Evolutionary conservation across 2,797 vertebrate species (phyloP).

Genomic region (Acanthopagrus latus): DNA sequence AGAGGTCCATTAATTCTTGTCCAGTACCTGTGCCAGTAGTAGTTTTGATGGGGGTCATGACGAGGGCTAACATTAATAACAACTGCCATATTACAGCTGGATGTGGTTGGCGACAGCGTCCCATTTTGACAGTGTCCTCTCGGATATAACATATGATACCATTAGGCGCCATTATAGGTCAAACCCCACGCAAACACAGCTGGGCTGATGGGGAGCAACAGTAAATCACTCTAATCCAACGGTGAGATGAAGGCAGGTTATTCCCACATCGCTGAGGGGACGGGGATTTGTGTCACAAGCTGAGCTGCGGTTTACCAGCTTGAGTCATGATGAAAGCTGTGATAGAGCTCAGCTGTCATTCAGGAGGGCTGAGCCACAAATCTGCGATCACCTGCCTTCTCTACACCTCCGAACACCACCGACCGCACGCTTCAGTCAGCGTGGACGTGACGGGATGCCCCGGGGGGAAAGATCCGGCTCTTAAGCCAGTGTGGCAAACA

Average conservation of each 20-base stretch:
- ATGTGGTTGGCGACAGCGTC: slow-evolving; percentile 42
- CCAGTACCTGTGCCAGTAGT: slow-evolving; percentile 44
- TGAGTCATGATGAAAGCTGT: slow-evolving; percentile 65
- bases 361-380: slow-evolving; percentile 45
- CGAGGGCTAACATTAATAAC: slow-evolving; percentile 74
- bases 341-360: slow-evolving; percentile 71
- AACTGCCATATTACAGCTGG: slow-evolving; percentile 46
- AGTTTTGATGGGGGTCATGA: slow-evolving; percentile 63
- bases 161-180: slow-evolving; percentile 71
- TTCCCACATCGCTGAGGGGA: slow-evolving; percentile 44
- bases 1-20: slow-evolving; percentile 67
- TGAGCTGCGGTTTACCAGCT: slow-evolving; percentile 64
- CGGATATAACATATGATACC: slow-evolving; percentile 63
- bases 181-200: slow-evolving; percentile 62
- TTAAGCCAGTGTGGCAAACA: not conserved
- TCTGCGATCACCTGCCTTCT: slow-evolving; percentile 46
- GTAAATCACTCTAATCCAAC: slow-evolving; percentile 67
- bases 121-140: slow-evolving; percentile 64
- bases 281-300: slow-evolving; percentile 61
- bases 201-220: slow-evolving; percentile 26
- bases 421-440: slow-evolving; percentile 9
- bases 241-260: slow-evolving; percentile 63
- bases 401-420: not conserved
- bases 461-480: not conserved
- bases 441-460: not conserved